Conservation (phyloP, 2,888 invertebrate species). For the Coremacera marginata region DNA sequence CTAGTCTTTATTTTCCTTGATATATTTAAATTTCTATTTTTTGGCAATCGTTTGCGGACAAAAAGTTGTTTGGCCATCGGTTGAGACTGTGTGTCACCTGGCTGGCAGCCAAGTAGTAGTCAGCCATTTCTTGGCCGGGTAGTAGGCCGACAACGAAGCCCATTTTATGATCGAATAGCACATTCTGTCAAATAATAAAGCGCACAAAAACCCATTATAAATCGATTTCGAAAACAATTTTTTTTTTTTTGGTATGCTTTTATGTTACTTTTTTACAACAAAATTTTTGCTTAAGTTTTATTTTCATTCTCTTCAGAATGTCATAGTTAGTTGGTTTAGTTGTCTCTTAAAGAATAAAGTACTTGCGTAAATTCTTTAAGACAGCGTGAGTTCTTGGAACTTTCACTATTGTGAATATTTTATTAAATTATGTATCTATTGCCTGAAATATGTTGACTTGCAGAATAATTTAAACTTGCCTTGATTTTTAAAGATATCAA, state of each 20-base stretch:
- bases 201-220: constrained; percentile 23
- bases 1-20: not conserved
- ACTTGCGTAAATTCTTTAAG: too few relatives aligned
- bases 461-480: too few relatives aligned
- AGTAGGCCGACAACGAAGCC: not conserved
- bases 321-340: too few relatives aligned
- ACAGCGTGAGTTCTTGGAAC: too few relatives aligned
- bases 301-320: too few relatives aligned
- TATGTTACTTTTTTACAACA: not conserved
- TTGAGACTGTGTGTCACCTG: constrained; percentile 45
- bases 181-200: not conserved
- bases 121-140: not conserved
- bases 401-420: too few relatives aligned
- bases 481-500: too few relatives aligned
- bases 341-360: too few relatives aligned
- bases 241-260: not conserved
- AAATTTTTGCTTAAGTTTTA: too few relatives aligned
- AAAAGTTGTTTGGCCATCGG: constrained; percentile 24
- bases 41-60: not conserved
- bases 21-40: constrained; percentile 10
- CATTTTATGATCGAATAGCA: not conserved
- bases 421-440: too few relatives aligned
- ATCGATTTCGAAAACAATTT: constrained; percentile 16
- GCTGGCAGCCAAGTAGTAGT: constrained; percentile 35
- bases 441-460: too few relatives aligned